Base-by-base conservation (phyloP, 2,888 invertebrate species). In the Lepidonotus clava region DNA sequence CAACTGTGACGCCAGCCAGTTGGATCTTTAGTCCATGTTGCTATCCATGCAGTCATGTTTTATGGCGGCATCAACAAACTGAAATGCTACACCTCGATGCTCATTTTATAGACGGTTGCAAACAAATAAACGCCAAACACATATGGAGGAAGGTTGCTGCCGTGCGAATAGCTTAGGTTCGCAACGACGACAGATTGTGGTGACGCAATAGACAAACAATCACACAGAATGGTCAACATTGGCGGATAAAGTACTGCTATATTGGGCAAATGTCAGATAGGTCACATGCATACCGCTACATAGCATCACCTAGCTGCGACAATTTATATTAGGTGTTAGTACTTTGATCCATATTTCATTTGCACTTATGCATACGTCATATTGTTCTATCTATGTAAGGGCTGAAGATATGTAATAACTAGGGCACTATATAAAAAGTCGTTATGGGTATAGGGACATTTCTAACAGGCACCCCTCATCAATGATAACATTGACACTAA, bases 41-140 rank as follows among this genome's bases (percentile, higher is more conserved):
- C 21, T n/a, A 11, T 32, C 61, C 24, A 5, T 28, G 28, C 0
- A 18, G 28, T 28, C 28, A 61, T 28, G 28, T 61, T 61, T 61
- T 61, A 61, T 61, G 24, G 61, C 28, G 11, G n/a, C 24, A 28
- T 61, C 61, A 61, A 61, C 61, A 61, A 61, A 61, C 61, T 61
- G 14, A 61, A 61, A 61, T 61, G 28, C 61, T 11, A 61, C 28
- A n/a, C 11, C 61, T 11, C 2, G 28, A 61, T 28, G 4, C 24
- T 24, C 28, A 61, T 61, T 61, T 14, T 18, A 46, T 46, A 11
- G 24, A 24, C 24, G 28, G 6, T 11, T 61, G 24, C 21, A 11
- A 61, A 2, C 21, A 61, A 61, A 18, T 18, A 61, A 61, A 2
- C 8, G 61, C n/a, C 61, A 61, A 61, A 11, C 28, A 61, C 14